Evolutionary conservation across 2,113 vertebrate genomes (phyloP).

Genomic region (Notiomystis cincta): DNA sequence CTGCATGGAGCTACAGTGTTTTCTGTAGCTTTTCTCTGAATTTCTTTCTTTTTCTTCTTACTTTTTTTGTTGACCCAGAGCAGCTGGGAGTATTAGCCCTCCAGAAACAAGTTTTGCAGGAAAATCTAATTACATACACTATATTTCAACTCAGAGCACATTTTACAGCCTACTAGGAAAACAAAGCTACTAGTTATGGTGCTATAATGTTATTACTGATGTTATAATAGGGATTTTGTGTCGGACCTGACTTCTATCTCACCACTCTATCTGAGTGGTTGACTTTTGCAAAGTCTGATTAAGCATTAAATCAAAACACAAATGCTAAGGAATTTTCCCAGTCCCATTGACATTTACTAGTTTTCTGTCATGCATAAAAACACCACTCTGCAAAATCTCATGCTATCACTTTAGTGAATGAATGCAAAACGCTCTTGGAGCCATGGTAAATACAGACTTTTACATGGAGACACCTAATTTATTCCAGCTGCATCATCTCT

Average conservation of each 20-base stretch:
- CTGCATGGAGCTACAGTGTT: neutral
- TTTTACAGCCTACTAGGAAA: neutral
- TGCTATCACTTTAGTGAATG: neutral
- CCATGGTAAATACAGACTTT: neutral
- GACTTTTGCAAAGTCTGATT: conserved; percentile 12
- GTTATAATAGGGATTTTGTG: neutral
- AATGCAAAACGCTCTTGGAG: neutral
- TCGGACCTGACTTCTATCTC: neutral
- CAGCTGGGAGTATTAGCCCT: neutral
- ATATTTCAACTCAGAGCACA: neutral
- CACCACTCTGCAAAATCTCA: neutral
- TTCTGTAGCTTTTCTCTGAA: neutral
- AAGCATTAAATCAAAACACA: conserved; percentile 20
- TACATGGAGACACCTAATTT: neutral
- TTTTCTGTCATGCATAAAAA: neutral
- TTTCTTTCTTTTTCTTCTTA: neutral
- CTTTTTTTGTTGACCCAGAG: neutral
- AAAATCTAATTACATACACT: neutral
- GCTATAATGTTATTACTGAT: neutral
- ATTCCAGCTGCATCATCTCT: neutral
- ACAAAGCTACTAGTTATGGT: neutral
- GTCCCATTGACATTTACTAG: neutral
- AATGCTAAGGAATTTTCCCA: conserved; percentile 12
- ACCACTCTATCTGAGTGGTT: neutral
- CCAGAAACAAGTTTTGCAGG: neutral